Evolutionary conservation across 2,888 invertebrate genomes (phyloP).

Genomic region (Merodon equestris): DNA sequence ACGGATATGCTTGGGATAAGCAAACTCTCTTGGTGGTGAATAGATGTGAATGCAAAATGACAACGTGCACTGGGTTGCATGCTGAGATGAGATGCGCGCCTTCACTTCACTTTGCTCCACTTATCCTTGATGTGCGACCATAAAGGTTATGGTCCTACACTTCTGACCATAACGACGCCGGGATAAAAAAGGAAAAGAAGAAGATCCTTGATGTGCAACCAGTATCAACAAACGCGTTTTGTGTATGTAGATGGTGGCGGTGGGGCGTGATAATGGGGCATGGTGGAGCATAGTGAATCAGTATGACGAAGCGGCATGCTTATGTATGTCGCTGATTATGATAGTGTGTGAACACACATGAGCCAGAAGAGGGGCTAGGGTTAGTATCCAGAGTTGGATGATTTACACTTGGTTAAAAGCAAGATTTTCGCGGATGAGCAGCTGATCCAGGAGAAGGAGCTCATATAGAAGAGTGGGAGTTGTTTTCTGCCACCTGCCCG

Average conservation of each 20-base stretch:
- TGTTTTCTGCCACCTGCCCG: too few relatives aligned
- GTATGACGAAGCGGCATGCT: too few relatives aligned
- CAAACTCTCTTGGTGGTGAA: constrained; percentile 26
- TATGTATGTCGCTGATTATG: too few relatives aligned
- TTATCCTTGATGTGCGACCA: constrained; percentile 35
- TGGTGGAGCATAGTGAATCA: too few relatives aligned
- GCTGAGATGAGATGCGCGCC: too few relatives aligned
- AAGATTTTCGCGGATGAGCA: constrained; percentile 37
- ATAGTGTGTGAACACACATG: background rate
- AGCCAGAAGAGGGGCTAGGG: background rate
- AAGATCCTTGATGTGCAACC: constrained; percentile 34
- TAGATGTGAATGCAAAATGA: constrained; percentile 27
- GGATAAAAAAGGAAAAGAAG: too few relatives aligned
- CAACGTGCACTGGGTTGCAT: background rate
- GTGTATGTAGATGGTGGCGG: too few relatives aligned
- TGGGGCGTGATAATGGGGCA: too few relatives aligned
- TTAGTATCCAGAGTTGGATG: constrained; percentile 22
- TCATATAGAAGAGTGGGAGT: too few relatives aligned
- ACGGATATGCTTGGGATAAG: constrained; percentile 35
- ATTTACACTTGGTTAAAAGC: constrained; percentile 51
- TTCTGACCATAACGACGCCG: too few relatives aligned
- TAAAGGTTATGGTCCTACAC: too few relatives aligned
- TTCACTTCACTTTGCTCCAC: constrained; percentile 12
- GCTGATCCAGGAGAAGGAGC: constrained; percentile 23
- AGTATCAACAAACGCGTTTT: constrained; percentile 39